These are phyloP conservation scores for Xestia rhomboidea DNA, from an alignment of 2,888 invertebrate species.

Conservation along the genomic window DNA sequence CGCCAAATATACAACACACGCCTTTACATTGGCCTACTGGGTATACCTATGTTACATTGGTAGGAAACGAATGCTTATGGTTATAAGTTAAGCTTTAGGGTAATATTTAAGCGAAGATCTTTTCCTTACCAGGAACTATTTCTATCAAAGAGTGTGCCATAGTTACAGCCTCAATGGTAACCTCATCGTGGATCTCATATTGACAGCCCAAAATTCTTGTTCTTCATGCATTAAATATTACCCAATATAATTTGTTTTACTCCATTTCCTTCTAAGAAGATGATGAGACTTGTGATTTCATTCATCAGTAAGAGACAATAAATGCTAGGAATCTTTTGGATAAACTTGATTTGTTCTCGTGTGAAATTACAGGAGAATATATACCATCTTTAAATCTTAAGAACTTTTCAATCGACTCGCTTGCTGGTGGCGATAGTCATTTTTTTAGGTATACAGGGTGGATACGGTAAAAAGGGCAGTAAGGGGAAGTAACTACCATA, in stretches of 20 bases:
- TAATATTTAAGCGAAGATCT: slow-evolving; percentile 1
- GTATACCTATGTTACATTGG: slow-evolving; percentile 33
- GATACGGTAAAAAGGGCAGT: too few relatives aligned
- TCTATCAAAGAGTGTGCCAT: not conserved
- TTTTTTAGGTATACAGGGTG: not conserved
- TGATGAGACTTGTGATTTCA: not conserved
- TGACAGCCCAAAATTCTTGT: not conserved
- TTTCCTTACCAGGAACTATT: not conserved
- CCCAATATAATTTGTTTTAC: not conserved
- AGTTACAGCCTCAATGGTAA: not conserved
- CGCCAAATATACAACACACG: slow-evolving; percentile 53
- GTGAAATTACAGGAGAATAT: not conserved
- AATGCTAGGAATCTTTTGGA: not conserved
- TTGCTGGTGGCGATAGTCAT: not conserved
- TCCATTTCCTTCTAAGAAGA: not conserved
- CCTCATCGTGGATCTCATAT: not conserved
- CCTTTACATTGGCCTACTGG: slow-evolving; percentile 49
- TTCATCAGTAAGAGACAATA: not conserved
- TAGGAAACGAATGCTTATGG: slow-evolving; percentile 19
- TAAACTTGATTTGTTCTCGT: not conserved
- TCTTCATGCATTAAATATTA: slow-evolving; percentile 4
- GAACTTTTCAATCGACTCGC: not conserved
- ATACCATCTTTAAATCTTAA: not conserved
- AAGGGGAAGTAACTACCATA: too few relatives aligned
- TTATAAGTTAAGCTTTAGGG: not conserved